Percentiles rank a stretch among this genome's conserved stretches.
Conservation (phyloP, 2,797 vertebrate genomes). For the Platalea minor region DNA sequence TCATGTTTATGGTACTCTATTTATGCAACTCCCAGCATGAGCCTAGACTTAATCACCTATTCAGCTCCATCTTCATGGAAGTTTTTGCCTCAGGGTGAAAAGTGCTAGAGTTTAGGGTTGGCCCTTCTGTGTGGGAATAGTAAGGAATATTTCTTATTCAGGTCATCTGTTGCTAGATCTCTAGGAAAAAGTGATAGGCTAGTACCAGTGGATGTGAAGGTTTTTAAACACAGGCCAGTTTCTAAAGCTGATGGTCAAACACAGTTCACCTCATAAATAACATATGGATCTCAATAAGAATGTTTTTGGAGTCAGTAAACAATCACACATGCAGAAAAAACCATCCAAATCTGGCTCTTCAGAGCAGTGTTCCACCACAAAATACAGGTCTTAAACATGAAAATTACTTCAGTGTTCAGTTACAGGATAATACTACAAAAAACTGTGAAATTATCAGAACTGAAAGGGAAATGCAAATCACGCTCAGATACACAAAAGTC, state of each 20-base stretch:
- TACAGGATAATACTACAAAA: background rate
- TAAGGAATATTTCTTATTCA: background rate
- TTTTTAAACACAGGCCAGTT: background rate
- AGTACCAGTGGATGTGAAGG: background rate
- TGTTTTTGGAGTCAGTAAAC: background rate
- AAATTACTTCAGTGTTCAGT: background rate
- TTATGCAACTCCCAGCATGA: background rate
- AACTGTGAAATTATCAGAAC: background rate
- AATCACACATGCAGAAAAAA: background rate
- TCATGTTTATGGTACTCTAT: background rate
- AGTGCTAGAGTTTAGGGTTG: background rate
- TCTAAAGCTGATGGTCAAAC: background rate
- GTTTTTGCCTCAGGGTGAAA: background rate
- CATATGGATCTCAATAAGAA: background rate
- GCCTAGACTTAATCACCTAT: background rate
- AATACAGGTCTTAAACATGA: background rate
- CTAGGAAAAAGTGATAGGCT: background rate
- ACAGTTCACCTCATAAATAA: background rate
- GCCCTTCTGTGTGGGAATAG: background rate
- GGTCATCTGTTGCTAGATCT: rapidly evolving
- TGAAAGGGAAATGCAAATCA: background rate
- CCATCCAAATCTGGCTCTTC: background rate
- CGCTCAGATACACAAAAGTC: background rate
- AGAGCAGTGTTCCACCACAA: background rate
- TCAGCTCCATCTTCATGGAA: background rate